Percentiles rank a stretch among this genome's conserved stretches.
These are phyloP conservation scores for Danionella cerebrum DNA, from an alignment of 2,113 vertebrate genomes.

Conservation along the genomic window DNA sequence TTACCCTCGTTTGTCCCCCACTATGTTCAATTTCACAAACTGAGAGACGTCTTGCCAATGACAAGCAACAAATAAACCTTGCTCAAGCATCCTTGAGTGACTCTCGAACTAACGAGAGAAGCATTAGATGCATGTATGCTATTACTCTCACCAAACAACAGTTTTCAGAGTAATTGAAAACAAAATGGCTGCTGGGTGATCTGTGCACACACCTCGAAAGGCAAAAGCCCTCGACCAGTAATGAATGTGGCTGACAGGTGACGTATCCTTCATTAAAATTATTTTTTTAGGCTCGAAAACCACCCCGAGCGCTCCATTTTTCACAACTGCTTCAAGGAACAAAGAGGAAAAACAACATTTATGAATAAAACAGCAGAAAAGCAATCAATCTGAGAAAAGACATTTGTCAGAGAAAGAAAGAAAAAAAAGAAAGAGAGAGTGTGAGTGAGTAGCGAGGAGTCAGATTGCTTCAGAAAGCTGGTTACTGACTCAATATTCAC, in stretches of 20 bases:
- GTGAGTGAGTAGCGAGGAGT: slow-evolving; percentile 47
- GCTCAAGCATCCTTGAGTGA: slow-evolving; percentile 27
- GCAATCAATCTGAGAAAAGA: slow-evolving; percentile 56
- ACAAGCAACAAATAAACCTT: slow-evolving; percentile 17
- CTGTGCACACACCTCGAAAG: slow-evolving; percentile 28
- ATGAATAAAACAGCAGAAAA: slow-evolving; percentile 60
- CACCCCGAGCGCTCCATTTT: slow-evolving; percentile 40
- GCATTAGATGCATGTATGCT: slow-evolving; percentile 16
- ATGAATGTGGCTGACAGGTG: slow-evolving; percentile 40
- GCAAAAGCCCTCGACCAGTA: slow-evolving; percentile 26
- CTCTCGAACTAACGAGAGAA: slow-evolving; percentile 35
- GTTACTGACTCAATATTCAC: neutral
- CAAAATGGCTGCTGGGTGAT: slow-evolving; percentile 24
- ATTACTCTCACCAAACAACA: slow-evolving; percentile 37
- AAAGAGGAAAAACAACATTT: slow-evolving; percentile 49
- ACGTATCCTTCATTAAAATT: slow-evolving; percentile 31
- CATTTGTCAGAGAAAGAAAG: slow-evolving; percentile 57
- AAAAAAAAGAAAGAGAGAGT: no score
- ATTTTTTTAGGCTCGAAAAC: slow-evolving; percentile 28
- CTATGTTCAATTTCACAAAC: slow-evolving; percentile 21
- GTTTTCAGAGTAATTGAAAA: slow-evolving; percentile 21
- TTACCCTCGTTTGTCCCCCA: slow-evolving; percentile 27
- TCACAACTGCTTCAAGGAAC: slow-evolving; percentile 41
- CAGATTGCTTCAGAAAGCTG: slow-evolving; percentile 21
- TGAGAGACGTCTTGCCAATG: neutral